Evolutionary conservation across 1,140 invertebrate genomes (phyloP).

Genomic region (Pteromalus puparum): DNA sequence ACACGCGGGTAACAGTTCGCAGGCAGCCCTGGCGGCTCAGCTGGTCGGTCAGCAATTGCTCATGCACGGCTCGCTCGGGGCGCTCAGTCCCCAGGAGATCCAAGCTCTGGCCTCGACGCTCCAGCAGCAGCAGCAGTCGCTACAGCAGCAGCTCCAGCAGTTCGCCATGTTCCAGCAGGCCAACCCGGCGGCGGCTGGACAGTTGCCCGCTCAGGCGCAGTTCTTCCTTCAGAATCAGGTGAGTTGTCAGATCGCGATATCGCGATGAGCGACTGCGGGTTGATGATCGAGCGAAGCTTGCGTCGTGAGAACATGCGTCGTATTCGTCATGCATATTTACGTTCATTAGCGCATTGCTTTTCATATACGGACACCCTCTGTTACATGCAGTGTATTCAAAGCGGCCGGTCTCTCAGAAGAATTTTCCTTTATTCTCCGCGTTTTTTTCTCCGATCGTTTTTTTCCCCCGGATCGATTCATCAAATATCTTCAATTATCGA

Average conservation of each 20-base stretch:
- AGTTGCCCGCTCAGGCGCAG: slow-evolving; percentile 81
- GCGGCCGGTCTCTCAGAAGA: slow-evolving; percentile 8
- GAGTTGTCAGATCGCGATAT: slow-evolving; percentile 55
- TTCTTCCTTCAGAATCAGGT: slow-evolving; percentile 90
- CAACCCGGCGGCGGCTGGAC: slow-evolving; percentile 72
- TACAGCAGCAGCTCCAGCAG: slow-evolving; percentile 83
- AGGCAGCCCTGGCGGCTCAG: slow-evolving; percentile 81
- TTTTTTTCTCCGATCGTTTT: not conserved
- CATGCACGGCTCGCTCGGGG: slow-evolving; percentile 74
- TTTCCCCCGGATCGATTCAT: slow-evolving; percentile 24
- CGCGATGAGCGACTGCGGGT: too few species aligned
- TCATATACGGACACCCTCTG: too few species aligned
- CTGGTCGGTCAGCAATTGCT: slow-evolving; percentile 80
- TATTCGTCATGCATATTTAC: slow-evolving; percentile 1
- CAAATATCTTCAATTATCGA: slow-evolving; percentile 50
- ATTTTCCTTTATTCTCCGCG: slow-evolving; percentile 25
- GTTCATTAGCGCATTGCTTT: slow-evolving; percentile 38
- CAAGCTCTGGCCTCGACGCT: slow-evolving; percentile 80
- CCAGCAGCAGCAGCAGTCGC: slow-evolving; percentile 79
- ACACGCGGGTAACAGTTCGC: slow-evolving; percentile 72
- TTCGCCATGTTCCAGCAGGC: slow-evolving; percentile 82
- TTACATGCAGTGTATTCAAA: slow-evolving; percentile 12
- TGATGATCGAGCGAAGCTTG: too few species aligned
- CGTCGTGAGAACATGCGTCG: too few species aligned
- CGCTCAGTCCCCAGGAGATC: slow-evolving; percentile 78